A percentile compares a stretch with the other conserved stretches of the same genome.
phyloP scores from a whole-genome alignment of 1,140 invertebrate genomes.

The Rhyzopertha dominica region DNA sequence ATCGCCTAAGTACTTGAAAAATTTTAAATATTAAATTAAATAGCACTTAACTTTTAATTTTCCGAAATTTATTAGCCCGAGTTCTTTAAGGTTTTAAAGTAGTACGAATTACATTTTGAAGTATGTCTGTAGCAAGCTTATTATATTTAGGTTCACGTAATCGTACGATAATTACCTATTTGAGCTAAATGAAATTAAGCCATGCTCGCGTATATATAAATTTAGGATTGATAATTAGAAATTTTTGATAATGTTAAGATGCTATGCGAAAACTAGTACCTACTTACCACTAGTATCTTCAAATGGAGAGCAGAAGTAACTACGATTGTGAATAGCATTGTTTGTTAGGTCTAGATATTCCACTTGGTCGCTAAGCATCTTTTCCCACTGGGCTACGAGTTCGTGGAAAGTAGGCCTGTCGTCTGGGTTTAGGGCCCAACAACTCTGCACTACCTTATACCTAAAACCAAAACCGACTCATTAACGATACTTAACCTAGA shows the following conservation, averaged over 20 bases:
- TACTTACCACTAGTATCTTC: constrained; percentile 20
- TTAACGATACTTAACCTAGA: too few species aligned
- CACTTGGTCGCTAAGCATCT: constrained; percentile 64
- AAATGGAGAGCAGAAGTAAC: constrained; percentile 49
- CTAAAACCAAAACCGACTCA: constrained; percentile 49
- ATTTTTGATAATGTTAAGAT: constrained; percentile 20
- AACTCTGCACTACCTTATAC: constrained; percentile 72
- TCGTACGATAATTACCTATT: background rate
- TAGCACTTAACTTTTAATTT: too few species aligned
- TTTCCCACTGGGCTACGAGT: constrained; percentile 58
- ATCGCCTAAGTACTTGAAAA: too few species aligned
- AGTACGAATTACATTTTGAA: background rate
- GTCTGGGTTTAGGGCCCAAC: constrained; percentile 71
- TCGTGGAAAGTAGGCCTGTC: constrained; percentile 72
- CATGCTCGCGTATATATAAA: constrained; percentile 3
- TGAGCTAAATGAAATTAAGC: background rate
- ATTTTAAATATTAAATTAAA: too few species aligned
- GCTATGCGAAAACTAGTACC: constrained; percentile 19
- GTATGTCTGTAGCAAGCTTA: background rate
- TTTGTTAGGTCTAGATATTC: constrained; percentile 65
- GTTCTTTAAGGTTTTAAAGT: background rate
- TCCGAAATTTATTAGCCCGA: too few species aligned
- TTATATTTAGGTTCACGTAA: constrained; percentile 1
- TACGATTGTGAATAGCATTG: constrained; percentile 56
- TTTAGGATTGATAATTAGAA: constrained; percentile 5